A percentile compares a stretch with the other conserved stretches of the same genome.
Evolutionary conservation across 2,113 vertebrate genomes (phyloP).

Genomic region (Rousettus leschenaultii): DNA sequence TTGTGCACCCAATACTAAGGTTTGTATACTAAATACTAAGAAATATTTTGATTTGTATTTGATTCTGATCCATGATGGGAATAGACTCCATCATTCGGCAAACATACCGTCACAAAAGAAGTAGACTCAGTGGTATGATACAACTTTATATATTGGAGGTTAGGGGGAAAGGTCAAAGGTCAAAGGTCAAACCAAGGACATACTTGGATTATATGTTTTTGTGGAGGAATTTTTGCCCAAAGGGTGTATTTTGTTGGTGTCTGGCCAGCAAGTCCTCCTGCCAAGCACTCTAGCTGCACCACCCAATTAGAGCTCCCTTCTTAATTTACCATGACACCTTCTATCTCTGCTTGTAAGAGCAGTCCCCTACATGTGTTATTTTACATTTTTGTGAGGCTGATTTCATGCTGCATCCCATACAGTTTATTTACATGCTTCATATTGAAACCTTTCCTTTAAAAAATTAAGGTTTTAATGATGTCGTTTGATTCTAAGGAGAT

Average conservation of each 20-base stretch:
- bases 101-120: not conserved
- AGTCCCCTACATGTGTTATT: not conserved
- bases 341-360: not conserved
- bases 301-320: not conserved
- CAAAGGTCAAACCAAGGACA: not conserved
- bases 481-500: not conserved
- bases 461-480: not conserved
- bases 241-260: not conserved
- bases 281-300: not conserved
- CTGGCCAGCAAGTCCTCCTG: not conserved
- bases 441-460: not conserved
- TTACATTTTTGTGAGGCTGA: not conserved
- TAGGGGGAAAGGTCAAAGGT: not conserved
- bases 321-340: not conserved
- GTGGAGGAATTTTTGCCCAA: not conserved
- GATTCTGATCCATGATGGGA: not conserved
- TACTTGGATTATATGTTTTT: not conserved
- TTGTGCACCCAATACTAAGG: not conserved
- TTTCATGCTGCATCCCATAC: not conserved
- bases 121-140: not conserved
- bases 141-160: not conserved
- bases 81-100: not conserved
- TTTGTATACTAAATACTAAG: not conserved
- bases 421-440: not conserved
- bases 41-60: not conserved